Evolutionary conservation across 2,888 invertebrate genomes (phyloP).

Genomic region (Eremobia ochroleuca): DNA sequence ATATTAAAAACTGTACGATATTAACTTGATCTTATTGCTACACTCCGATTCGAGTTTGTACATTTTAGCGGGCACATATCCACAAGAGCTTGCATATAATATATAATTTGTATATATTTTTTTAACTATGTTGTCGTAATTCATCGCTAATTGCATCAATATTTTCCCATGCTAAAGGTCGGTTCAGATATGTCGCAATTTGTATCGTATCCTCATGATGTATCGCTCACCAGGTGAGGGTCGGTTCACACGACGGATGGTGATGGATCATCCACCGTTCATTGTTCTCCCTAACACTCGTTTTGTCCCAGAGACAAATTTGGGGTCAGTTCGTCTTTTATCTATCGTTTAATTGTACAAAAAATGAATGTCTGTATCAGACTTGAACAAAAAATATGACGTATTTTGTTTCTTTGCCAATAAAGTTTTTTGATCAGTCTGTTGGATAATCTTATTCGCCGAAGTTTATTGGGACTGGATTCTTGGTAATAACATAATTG

Average conservation of each 20-base stretch:
- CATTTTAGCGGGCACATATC: background rate
- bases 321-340: constrained; percentile 83
- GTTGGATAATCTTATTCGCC: background rate
- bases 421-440: background rate
- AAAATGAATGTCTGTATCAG: constrained; percentile 57
- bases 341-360: constrained; percentile 74
- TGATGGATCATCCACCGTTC: constrained; percentile 86
- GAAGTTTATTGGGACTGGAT: background rate
- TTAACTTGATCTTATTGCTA: background rate
- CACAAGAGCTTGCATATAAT: no score
- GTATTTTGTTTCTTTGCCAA: constrained; percentile 7
- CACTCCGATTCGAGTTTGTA: background rate
- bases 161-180: constrained; percentile 67
- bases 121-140: constrained; percentile 6
- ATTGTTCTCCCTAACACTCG: constrained; percentile 82
- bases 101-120: background rate
- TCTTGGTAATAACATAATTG: background rate
- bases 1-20: background rate
- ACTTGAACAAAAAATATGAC: background rate
- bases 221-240: constrained; percentile 87
- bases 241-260: constrained; percentile 87
- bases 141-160: constrained; percentile 59
- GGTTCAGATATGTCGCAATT: constrained; percentile 73
- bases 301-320: constrained; percentile 88
- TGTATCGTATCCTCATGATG: constrained; percentile 80